Conservation (phyloP, 2,888 invertebrate species). For the Drosophila anceps region DNA sequence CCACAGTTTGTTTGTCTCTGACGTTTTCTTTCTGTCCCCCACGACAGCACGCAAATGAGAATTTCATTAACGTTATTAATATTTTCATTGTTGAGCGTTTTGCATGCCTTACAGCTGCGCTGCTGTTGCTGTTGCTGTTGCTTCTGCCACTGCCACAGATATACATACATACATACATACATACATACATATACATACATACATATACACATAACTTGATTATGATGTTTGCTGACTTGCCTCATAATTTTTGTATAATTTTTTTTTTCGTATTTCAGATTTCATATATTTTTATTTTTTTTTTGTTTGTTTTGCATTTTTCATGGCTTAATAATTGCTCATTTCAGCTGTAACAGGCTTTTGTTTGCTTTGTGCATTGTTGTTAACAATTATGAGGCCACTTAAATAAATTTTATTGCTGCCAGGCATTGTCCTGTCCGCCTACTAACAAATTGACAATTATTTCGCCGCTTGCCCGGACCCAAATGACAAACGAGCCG, state of each 20-base stretch:
- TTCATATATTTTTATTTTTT: no score
- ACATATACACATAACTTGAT: conserved; percentile 76
- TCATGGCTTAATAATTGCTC: conserved; percentile 78
- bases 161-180: conserved; percentile 1
- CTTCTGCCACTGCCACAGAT: conserved; percentile 7
- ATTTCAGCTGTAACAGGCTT: conserved; percentile 72
- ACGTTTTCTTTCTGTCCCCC: conserved; percentile 19
- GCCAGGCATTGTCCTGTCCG: conserved; percentile 57
- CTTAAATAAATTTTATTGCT: conserved; percentile 77
- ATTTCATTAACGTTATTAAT: conserved; percentile 79
- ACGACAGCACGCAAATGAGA: conserved; percentile 59
- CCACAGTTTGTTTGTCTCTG: conserved; percentile 44
- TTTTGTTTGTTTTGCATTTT: conserved; percentile 61
- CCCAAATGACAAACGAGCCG: conserved; percentile 71
- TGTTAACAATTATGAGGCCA: conserved; percentile 76
- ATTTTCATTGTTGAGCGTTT: conserved; percentile 72
- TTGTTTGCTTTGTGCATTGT: conserved; percentile 57
- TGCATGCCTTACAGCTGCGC: conserved; percentile 43
- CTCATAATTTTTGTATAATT: conserved; percentile 26
- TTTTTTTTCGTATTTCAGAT: neutral
- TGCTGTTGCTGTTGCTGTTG: neutral
- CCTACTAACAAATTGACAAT: conserved; percentile 74
- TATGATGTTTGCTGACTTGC: conserved; percentile 67
- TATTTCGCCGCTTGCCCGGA: conserved; percentile 57
- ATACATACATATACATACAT: conserved; percentile 12